These are phyloP conservation scores for Napeogenes sylphis DNA, from an alignment of 2,888 invertebrate genomes.

Conservation along the genomic window DNA sequence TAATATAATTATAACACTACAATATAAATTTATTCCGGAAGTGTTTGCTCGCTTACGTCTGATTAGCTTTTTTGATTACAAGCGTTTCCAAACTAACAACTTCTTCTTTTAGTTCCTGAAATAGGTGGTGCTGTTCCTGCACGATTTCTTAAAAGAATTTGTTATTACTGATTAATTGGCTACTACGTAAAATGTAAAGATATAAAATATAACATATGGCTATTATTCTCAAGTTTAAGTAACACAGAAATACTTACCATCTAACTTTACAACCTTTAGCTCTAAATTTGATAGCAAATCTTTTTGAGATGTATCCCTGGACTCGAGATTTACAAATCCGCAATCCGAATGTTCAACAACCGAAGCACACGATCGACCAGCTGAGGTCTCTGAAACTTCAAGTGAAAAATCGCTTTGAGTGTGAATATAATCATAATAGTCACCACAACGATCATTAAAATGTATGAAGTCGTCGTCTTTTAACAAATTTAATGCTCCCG, in stretches of 20 bases:
- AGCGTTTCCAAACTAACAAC: conserved; percentile 34
- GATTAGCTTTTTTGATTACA: conserved; percentile 2
- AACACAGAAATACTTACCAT: conserved; percentile 40
- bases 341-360: conserved; percentile 36
- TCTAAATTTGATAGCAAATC: conserved; percentile 45
- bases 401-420: conserved; percentile 20
- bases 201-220: neutral
- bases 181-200: neutral
- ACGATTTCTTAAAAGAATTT: conserved; percentile 46
- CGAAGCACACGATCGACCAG: conserved; percentile 33
- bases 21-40: too few species aligned
- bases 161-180: too few species aligned
- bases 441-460: conserved; percentile 18
- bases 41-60: conserved; percentile 9
- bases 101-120: conserved; percentile 49
- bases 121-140: conserved; percentile 49
- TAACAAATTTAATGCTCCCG: conserved; percentile 19
- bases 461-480: neutral
- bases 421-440: conserved; percentile 15
- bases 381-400: conserved; percentile 14
- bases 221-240: neutral
- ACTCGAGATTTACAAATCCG: conserved; percentile 33
- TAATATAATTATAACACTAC: too few species aligned
- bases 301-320: neutral
- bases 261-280: conserved; percentile 53